Evolutionary conservation across 2,888 invertebrate genomes (phyloP).

Genomic region (Aradus depressus): DNA sequence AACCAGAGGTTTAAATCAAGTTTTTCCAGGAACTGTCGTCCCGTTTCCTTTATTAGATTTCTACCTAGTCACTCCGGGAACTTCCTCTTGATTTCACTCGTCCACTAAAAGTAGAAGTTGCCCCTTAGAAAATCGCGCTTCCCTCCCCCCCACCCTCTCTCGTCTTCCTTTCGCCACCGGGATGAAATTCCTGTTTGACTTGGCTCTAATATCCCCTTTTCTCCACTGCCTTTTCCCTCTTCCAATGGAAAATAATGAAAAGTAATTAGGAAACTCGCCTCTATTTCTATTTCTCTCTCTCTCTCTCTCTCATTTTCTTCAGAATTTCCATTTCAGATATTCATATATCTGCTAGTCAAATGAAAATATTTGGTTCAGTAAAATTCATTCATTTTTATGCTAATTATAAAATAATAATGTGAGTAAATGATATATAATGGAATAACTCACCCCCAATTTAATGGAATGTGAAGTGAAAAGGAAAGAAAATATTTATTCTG

Average conservation of each 20-base stretch:
- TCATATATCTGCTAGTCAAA: too few relatives aligned
- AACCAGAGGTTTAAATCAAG: constrained; percentile 15
- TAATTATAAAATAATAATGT: too few relatives aligned
- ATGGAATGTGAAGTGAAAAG: too few relatives aligned
- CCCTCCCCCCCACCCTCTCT: constrained; percentile 4
- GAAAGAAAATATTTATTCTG: too few relatives aligned
- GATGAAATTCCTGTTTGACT: constrained; percentile 17
- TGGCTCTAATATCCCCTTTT: constrained; percentile 14
- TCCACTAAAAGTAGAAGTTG: constrained; percentile 12
- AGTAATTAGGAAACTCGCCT: constrained; percentile 22
- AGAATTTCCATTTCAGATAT: background rate
- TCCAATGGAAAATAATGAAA: constrained; percentile 25
- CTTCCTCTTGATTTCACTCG: background rate
- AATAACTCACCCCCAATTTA: too few relatives aligned
- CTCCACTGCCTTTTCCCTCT: constrained; percentile 1
- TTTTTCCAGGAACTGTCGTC: constrained; percentile 9
- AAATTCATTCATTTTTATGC: too few relatives aligned
- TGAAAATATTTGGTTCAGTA: too few relatives aligned
- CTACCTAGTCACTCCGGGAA: background rate
- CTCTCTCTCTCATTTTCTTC: constrained; percentile 8
- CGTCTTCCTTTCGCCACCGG: background rate
- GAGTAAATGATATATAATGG: too few relatives aligned
- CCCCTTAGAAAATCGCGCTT: background rate
- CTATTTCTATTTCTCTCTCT: constrained; percentile 15
- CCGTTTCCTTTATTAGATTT: background rate